Evolutionary conservation across 2,113 vertebrate species (phyloP), one percentile per base, ranked within the genome.

Genomic region (Dicerorhinus sumatrensis): DNA sequence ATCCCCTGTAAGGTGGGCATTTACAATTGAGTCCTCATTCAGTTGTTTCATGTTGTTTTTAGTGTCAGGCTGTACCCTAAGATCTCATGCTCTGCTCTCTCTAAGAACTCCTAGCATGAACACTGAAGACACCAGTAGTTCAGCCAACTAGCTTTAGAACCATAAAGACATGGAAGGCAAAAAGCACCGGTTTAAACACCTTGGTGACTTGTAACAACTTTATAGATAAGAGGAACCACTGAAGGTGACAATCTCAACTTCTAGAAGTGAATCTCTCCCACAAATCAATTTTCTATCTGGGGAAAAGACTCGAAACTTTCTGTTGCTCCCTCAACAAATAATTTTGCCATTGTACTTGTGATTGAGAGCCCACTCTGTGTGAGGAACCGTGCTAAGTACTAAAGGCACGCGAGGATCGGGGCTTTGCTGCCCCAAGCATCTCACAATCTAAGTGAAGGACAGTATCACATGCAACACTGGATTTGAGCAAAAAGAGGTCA

Each of bases 161-260:
- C 87, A 46, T 48, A 6, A 91, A 87, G 70, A 25, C 54, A 65
- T 13, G 48, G 81, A 86, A 98, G 91, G n/a, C 0, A 16, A 75
- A 83, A 8, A 88, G 96, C 48, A 20, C 79, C 27, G 13, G 62
- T 58, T 91, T 92, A 95, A 31, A 94, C 79, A 85, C 36, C 92
- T 33, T 69, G 91, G 82, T 80, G 88, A 94, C 86, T 76, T 90
- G 65, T 18, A 81, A 42, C 33, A n/a, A 77, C 91, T 63, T 27
- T 58, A 86, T 2, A 91, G 18, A 51, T 67, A 95, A 62, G 46
- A 70, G 77, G 18, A 95, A 62, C 33, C 72, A 91, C 48, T 25
- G 39, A 95, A 39, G 46, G 69, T 56, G 36, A 58, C 5, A 17
- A 51, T 89, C 60, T 70, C 51, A 79, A 79, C 27, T 89, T 31